Evolutionary conservation across 2,888 invertebrate genomes (phyloP), one percentile per base, ranked within the genome.

Genomic region (Zeuzera pyrina): DNA sequence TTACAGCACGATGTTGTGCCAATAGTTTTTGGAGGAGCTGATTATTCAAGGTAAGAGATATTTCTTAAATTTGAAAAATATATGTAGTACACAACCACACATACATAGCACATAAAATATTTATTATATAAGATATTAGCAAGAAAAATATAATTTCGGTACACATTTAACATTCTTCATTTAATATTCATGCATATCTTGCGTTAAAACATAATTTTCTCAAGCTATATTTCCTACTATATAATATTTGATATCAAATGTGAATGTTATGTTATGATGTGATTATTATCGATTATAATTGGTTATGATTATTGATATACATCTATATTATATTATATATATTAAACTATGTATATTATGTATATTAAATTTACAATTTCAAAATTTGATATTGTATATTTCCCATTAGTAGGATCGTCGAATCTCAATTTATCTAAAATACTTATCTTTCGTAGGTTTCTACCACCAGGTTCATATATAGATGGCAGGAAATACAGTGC

Each of bases 11-110:
- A 88, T 51, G 72, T 88, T 5, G 72, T 91, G 6, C 91, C 91
- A 1, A 86, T 91, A 15, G 89, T 89, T 2, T 88, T 86, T 66
- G 90, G 91, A 2, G 88, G 87, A 11, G 87, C 86, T 32, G 84
- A 91, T 63, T 91, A 91, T 63, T 61, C 69, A 8, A 72, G 77
- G 81, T 78, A 43, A 42, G 45, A 34, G 19, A 15, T 15, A 15
- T 28, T 23, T 8, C 7, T 14, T 8, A 15, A 14, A n/a, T 28
- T 3, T 11, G n/a, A 21, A 10, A n/a, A n/a, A n/a, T n/a, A n/a
- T n/a, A n/a, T n/a, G n/a, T n/a, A n/a, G n/a, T n/a, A n/a, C n/a
- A n/a, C n/a, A n/a, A n/a, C n/a, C n/a, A n/a, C n/a, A n/a, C n/a
- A n/a, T n/a, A n/a, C n/a, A n/a, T n/a, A n/a, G n/a, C n/a, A n/a